phyloP scores from a whole-genome alignment of 2,113 vertebrate species.

The Nerophis ophidion region DNA sequence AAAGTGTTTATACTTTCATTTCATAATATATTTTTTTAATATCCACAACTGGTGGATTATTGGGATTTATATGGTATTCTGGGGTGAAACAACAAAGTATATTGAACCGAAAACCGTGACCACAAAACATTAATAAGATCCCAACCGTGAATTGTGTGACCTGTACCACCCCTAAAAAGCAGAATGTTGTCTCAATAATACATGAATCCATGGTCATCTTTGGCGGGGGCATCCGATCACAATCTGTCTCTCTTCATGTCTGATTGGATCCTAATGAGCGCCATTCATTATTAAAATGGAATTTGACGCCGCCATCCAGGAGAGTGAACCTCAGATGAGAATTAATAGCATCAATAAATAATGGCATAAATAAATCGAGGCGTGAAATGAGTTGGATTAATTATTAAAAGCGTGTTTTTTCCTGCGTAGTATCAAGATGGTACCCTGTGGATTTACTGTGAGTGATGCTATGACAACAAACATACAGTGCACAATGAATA shows the following conservation, averaged over 20 bases:
- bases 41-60: too few relatives aligned
- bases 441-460: slow-evolving; percentile 32
- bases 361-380: slow-evolving; percentile 69
- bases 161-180: too few relatives aligned
- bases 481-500: slow-evolving; percentile 26
- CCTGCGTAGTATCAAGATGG: slow-evolving; percentile 29
- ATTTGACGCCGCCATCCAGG: slow-evolving; percentile 55
- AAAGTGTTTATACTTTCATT: too few relatives aligned
- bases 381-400: slow-evolving; percentile 70
- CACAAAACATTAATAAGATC: too few relatives aligned
- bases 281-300: slow-evolving; percentile 76
- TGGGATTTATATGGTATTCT: too few relatives aligned
- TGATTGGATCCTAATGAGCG: slow-evolving; percentile 76
- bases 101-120: too few relatives aligned
- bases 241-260: slow-evolving; percentile 61
- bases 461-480: slow-evolving; percentile 35
- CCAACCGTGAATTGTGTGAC: too few relatives aligned
- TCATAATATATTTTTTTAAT: too few relatives aligned
- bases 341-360: slow-evolving; percentile 62
- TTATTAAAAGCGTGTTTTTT: slow-evolving; percentile 60
- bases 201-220: slow-evolving; percentile 61
- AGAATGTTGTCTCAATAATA: slow-evolving; percentile 65
- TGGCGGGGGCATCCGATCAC: slow-evolving; percentile 51
- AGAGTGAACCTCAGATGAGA: slow-evolving; percentile 34
- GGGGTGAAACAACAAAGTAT: too few relatives aligned